Base-by-base conservation (phyloP, 2,888 invertebrate genomes). In the Pharmacophagus antenor region DNA sequence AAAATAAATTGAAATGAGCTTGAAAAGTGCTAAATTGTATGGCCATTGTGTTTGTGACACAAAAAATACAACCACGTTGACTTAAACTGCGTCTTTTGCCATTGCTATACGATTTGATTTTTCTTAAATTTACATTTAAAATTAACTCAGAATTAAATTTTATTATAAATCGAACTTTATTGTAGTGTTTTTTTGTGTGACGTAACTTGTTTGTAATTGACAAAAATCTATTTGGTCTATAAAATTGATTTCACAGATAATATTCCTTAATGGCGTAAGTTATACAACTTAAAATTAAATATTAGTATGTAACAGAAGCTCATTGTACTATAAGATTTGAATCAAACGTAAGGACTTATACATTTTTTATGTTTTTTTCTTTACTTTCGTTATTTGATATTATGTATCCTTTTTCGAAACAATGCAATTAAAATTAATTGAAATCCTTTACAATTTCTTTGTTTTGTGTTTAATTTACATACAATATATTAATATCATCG, bases 1-100 rank as follows among this genome's bases (percentile, higher is more conserved):
- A 66, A 70, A 67, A 70, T 69, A 63, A 69, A 73, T 27, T n/a
- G n/a, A 44, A 56, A 67, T 73, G 63, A 71, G 66, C 68, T 68
- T 70, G 76, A 73, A 72, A n/a, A 67, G 74, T 73, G 72, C 75
- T 68, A 79, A 77, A 77, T 80, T 80, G 77, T 77, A 77, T 74
- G 68, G 69, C 62, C 66, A 79, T 82, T 83, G 81, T 67, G 22
- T 81, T 68, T 64, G 55, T 62, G 55, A 58, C 57, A 67, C 52
- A 67, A n/a, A 65, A 67, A 63, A 1, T 44, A 61, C 53, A 54
- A 58, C 23, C 63, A 57, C 58, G 49, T 48, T 31, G 18, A 18
- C 51, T 44, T 25, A 27, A 27, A 20, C 17, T 31, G 51, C 58
- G 41, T 56, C 61, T 58, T 64, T 53, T 52, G 42, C 17, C 46